Evolutionary conservation across 2,113 vertebrate genomes (phyloP).

Genomic region (Gasterosteus nipponicus): DNA sequence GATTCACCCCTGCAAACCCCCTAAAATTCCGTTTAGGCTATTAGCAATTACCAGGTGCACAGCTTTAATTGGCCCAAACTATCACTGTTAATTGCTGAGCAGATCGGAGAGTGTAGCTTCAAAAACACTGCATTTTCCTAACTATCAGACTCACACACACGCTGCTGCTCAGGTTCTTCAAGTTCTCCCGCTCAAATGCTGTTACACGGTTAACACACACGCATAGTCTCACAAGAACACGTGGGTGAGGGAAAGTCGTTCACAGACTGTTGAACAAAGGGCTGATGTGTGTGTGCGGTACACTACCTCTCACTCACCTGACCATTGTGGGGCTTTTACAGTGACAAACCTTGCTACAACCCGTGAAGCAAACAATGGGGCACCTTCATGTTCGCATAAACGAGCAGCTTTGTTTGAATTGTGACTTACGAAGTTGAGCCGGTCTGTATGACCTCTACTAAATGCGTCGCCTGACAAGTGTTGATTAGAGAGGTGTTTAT

Average conservation of each 20-base stretch:
- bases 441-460: constrained; percentile 22
- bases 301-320: constrained; percentile 25
- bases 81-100: constrained; percentile 44
- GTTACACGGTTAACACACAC: constrained; percentile 21
- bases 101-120: constrained; percentile 52
- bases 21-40: constrained; percentile 74
- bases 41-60: constrained; percentile 72
- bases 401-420: constrained; percentile 50
- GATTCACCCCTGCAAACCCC: constrained; percentile 62
- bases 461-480: neutral
- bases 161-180: neutral
- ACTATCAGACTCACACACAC: neutral
- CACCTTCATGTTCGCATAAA: constrained; percentile 30
- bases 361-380: constrained; percentile 37
- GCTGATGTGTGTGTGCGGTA: neutral
- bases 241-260: constrained; percentile 38
- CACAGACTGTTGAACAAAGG: constrained; percentile 26
- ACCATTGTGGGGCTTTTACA: constrained; percentile 23
- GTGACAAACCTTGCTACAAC: constrained; percentile 14
- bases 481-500: constrained; percentile 7
- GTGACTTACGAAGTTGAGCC: constrained; percentile 50
- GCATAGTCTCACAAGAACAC: constrained; percentile 27
- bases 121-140: constrained; percentile 24
- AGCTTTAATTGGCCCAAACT: constrained; percentile 68
- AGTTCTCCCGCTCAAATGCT: constrained; percentile 26